These are phyloP conservation scores for Nyctalus aviator DNA, from an alignment of 2,797 vertebrate genomes.

Conservation along the genomic window DNA sequence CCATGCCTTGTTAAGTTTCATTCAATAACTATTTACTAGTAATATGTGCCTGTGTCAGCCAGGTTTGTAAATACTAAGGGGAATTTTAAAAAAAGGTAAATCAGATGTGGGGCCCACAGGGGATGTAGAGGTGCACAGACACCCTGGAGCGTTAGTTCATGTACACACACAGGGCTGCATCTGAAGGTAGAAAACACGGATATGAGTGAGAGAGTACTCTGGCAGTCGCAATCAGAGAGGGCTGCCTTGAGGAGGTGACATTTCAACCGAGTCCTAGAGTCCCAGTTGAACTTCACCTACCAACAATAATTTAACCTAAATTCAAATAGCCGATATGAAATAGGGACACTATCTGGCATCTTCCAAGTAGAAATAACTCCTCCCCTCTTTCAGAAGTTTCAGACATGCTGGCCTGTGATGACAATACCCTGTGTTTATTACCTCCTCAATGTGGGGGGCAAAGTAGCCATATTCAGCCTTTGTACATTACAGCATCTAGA, in stretches of 20 bases:
- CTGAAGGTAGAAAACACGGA: not conserved
- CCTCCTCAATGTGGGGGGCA: not conserved
- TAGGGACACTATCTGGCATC: not conserved
- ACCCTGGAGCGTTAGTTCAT: too few relatives aligned
- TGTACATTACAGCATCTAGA: not conserved
- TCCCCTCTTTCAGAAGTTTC: not conserved
- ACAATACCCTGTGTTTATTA: not conserved
- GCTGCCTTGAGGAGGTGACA: not conserved
- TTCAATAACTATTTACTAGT: constrained; percentile 19
- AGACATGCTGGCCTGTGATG: not conserved
- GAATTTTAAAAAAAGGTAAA: constrained; percentile 18
- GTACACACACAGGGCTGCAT: not conserved
- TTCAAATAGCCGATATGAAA: not conserved
- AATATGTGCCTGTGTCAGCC: not conserved
- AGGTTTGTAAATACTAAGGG: not conserved
- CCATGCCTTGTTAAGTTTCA: constrained; percentile 25
- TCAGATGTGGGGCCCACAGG: not conserved
- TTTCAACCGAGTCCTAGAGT: not conserved
- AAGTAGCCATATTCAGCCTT: not conserved
- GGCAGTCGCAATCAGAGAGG: not conserved
- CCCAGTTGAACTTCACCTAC: not conserved
- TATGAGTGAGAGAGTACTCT: not conserved
- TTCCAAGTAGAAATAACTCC: not conserved
- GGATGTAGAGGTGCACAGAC: too few relatives aligned
- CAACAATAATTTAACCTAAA: not conserved